Percentiles rank a stretch among this genome's conserved stretches.
Conservation (phyloP, 2,797 vertebrate genomes). For the Simalia tracyae region DNA sequence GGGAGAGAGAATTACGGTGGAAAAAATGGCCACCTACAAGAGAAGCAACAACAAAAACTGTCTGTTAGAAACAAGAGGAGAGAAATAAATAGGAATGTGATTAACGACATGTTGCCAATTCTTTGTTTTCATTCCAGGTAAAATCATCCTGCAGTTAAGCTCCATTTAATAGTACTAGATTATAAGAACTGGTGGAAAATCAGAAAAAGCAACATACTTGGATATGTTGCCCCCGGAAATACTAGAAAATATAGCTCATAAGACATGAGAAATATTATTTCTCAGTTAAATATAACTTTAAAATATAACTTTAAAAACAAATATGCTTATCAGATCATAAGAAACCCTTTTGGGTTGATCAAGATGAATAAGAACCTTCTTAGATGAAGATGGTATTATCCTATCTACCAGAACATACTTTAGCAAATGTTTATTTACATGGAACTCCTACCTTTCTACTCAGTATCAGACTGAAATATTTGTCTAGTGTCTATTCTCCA, state of each 20-base stretch:
- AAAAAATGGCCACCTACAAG: conserved; percentile 87
- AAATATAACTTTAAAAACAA: background rate
- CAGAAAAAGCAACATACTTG: background rate
- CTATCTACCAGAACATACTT: background rate
- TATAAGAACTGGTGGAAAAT: background rate
- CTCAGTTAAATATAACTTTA: background rate
- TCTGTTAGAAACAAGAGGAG: conserved; percentile 23
- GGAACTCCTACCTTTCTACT: background rate
- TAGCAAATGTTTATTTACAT: background rate
- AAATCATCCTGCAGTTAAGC: background rate
- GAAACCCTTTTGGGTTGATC: background rate
- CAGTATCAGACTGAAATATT: background rate
- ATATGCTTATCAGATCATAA: background rate
- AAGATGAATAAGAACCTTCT: background rate
- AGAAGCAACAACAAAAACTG: conserved; percentile 55
- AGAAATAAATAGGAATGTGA: background rate
- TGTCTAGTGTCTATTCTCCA: background rate
- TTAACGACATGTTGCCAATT: background rate
- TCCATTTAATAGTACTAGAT: background rate
- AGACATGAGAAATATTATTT: background rate
- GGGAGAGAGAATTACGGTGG: conserved; percentile 86
- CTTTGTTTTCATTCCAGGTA: fast-evolving
- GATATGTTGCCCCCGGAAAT: background rate
- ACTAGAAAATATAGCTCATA: background rate
- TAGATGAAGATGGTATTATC: background rate